These are phyloP conservation scores for Urosaurus nigricauda DNA, from an alignment of 2,797 vertebrate genomes.

Conservation along the genomic window DNA sequence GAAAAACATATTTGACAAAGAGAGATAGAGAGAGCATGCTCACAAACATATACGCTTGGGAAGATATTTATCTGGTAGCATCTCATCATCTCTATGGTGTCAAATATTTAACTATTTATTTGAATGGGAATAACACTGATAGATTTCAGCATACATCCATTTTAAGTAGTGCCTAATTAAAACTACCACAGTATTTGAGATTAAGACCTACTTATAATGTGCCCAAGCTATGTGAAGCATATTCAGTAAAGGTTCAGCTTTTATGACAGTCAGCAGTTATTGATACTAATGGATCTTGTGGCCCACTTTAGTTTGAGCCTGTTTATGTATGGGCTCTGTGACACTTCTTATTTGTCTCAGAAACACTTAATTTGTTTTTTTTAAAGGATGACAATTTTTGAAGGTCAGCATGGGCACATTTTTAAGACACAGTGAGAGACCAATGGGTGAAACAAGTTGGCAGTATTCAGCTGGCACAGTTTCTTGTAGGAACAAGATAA, in stretches of 20 bases:
- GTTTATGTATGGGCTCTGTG: slow-evolving; percentile 47
- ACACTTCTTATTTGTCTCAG: slow-evolving; percentile 43
- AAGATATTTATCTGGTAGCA: not conserved
- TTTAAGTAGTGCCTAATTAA: not conserved
- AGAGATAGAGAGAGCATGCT: too few species aligned
- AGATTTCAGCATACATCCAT: not conserved
- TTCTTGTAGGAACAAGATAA: slow-evolving; percentile 74
- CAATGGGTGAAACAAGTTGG: slow-evolving; percentile 74
- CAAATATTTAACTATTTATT: not conserved
- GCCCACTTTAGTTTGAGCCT: not conserved
- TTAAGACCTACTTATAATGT: not conserved
- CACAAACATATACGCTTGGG: not conserved
- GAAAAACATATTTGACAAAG: not conserved
- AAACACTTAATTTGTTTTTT: slow-evolving; percentile 64
- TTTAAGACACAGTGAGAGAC: slow-evolving; percentile 73
- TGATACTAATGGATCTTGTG: slow-evolving; percentile 34
- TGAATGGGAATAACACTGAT: not conserved
- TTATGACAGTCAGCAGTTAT: slow-evolving; percentile 4
- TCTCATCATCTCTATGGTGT: not conserved
- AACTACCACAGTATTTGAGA: not conserved
- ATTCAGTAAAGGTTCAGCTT: slow-evolving; percentile 1
- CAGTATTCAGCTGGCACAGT: slow-evolving; percentile 77
- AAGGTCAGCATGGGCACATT: slow-evolving; percentile 68
- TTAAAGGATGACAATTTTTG: slow-evolving; percentile 60
- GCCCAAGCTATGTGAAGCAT: not conserved